phyloP scores from a whole-genome alignment of 1,140 invertebrate species.

The Drosophila sulfurigaster region DNA sequence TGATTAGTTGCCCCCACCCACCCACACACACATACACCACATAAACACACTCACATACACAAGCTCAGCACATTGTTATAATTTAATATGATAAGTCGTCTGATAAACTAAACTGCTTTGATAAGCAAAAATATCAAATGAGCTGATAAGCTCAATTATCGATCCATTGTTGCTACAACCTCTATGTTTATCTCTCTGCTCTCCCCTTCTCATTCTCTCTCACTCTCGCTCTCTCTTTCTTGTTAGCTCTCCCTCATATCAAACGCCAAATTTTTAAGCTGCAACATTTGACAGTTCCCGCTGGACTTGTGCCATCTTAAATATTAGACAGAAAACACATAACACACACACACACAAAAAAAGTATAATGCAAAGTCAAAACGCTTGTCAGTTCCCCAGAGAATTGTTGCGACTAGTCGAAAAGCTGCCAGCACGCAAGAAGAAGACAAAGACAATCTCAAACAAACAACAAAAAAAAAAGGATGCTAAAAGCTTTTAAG shows the following conservation, averaged over 20 bases:
- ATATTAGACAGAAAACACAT: constrained; percentile 22
- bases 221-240: neutral
- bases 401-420: constrained; percentile 26
- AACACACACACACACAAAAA: neutral
- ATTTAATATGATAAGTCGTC: constrained; percentile 64
- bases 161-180: constrained; percentile 47
- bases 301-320: constrained; percentile 31
- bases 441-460: neutral
- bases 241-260: neutral
- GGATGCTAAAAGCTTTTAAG: constrained; percentile 73
- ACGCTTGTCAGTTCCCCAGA: constrained; percentile 44
- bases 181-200: neutral
- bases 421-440: constrained; percentile 4
- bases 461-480: constrained; percentile 22
- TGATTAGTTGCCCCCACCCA: constrained; percentile 63
- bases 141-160: constrained; percentile 80
- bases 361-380: constrained; percentile 47
- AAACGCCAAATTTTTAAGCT: constrained; percentile 36
- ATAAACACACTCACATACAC: constrained; percentile 11
- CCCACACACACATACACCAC: neutral
- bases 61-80: constrained; percentile 68
- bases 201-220: neutral
- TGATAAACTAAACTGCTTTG: constrained; percentile 73
- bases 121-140: constrained; percentile 70
- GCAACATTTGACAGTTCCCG: constrained; percentile 46